Base-by-base conservation (phyloP, 2,888 invertebrate genomes). In the Agriopis leucophaearia region DNA sequence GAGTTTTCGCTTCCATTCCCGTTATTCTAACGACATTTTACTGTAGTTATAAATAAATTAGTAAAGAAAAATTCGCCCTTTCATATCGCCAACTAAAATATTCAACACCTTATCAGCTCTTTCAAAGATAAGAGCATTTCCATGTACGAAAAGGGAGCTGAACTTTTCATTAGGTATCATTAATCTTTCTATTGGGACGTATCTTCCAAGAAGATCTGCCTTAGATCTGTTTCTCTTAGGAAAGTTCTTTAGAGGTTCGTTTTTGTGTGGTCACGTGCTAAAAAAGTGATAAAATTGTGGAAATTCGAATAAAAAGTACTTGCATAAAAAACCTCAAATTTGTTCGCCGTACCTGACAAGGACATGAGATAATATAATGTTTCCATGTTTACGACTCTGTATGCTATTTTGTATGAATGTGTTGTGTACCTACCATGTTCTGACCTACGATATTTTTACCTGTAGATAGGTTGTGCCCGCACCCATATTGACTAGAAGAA, bases 111-210 rank as follows among this genome's bases (percentile, higher is more conserved):
- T 57, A 27, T 27, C 18, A 52, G 44, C 18, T 45, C 42, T 36
- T 45, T 16, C 15, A 0, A 6, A 36, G 12, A 42, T 56, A 56
- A 66, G 51, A 60, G 61, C 66, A 45, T 57, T 66, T 66, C 36
- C 56, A 38, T 66, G 66, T 57, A 66, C 51, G 15, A 18, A 60
- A 61, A 56, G 50, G 47, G 16, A 44, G 42, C 47, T 36, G 7
- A 51, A 57, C 57, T 66, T 66, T 61, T 57, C 66, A 66, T 60
- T 56, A 44, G 6, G 4, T 9, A 38, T 57, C 66, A 66, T 66
- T 66, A 62, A 66, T 66, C 55, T 55, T 66, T 27, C 55, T 13
- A 57, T 61, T 16, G 66, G 47, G 38, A 35, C 40, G 40, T 8
- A 13, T 38, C 44, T 54, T 65, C 47, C 40, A 44, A 57, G 57